These are phyloP conservation scores for Emydocephalus ijimae DNA, from an alignment of 2,113 vertebrate genomes.

Conservation along the genomic window DNA sequence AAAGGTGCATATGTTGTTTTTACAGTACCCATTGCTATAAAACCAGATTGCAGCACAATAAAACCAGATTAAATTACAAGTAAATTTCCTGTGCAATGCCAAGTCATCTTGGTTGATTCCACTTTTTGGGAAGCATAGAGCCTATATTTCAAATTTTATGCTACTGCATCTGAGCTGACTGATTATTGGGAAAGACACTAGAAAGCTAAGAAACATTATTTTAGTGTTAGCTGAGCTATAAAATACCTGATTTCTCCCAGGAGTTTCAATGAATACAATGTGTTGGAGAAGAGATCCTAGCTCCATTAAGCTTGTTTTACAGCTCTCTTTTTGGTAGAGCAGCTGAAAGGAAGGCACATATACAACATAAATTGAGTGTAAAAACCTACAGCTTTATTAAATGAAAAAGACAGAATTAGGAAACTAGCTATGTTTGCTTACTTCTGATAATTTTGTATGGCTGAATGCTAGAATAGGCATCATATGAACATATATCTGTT, in stretches of 20 bases:
- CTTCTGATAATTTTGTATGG: not conserved
- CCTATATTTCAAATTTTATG: not conserved
- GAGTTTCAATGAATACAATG: not conserved
- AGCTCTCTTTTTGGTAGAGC: not conserved
- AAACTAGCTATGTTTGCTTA: not conserved
- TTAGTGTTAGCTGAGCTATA: conserved; percentile 3
- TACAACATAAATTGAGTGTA: not conserved
- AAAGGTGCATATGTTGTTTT: not conserved
- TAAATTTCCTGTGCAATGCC: not conserved
- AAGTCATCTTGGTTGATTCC: not conserved
- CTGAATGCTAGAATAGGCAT: not conserved
- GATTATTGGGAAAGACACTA: not conserved
- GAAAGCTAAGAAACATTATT: not conserved
- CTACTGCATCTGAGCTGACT: not conserved
- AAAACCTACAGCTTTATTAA: conserved; percentile 8
- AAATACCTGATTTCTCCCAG: conserved; percentile 4
- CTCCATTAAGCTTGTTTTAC: conserved; percentile 11
- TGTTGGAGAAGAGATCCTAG: not conserved
- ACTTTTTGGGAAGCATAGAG: not conserved
- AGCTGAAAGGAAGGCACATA: not conserved
- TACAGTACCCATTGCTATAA: not conserved
- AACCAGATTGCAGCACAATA: not conserved
- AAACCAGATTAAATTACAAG: not conserved
- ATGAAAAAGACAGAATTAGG: not conserved
- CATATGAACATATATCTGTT: not conserved